Evolutionary conservation across 2,797 vertebrate genomes (phyloP), one percentile per base, ranked within the genome.

Genomic region (Arrhamphus sclerolepis): DNA sequence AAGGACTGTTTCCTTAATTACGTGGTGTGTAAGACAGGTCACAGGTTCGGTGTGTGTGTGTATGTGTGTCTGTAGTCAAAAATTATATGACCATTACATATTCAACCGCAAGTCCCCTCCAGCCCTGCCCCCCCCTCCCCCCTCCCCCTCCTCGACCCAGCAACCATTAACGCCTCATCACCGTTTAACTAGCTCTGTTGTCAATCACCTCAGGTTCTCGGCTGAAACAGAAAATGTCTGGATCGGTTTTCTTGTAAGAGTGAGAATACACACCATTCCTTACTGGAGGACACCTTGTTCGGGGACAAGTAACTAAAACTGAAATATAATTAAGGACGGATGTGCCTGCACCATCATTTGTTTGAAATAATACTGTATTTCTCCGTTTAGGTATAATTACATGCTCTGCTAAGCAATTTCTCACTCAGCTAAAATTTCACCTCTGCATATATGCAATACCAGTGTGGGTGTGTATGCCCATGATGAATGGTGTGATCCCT

Each of bases 71-170:
- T 89, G 78, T 89, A 83, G 92, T 91, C 82, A 72, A 78, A 85
- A 93, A 93, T 92, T 92, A 91, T 92, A 89, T 90, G 83, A 77
- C 88, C 85, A 93, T 93, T 92, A 94, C 90, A 92, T 91, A 93
- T 93, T 93, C 89, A 92, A 87, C 78, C 49, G 20, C 69, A 55
- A 52, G 31, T 69, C 72, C 75, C 77, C 69, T 56, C 5, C 68
- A 38, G 34, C 34, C 34, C 34, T 38, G 13, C 46, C 40, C 21
- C 14, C 34, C 20, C 64, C 10, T 24, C 22, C 52, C 16, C 39
- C 29, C 50, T 9, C 34, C 53, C 10, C 28, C 80, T 75, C 80
- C 81, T 78, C 83, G 75, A 86, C 85, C 87, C 78, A 76, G 87
- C 89, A 87, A 89, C 92, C 89, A 93, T 92, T 93, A 90, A 89